Evolutionary conservation across 2,888 invertebrate species (phyloP), one percentile per base, ranked within the genome.

Genomic region (Sinotaia quadrata): DNA sequence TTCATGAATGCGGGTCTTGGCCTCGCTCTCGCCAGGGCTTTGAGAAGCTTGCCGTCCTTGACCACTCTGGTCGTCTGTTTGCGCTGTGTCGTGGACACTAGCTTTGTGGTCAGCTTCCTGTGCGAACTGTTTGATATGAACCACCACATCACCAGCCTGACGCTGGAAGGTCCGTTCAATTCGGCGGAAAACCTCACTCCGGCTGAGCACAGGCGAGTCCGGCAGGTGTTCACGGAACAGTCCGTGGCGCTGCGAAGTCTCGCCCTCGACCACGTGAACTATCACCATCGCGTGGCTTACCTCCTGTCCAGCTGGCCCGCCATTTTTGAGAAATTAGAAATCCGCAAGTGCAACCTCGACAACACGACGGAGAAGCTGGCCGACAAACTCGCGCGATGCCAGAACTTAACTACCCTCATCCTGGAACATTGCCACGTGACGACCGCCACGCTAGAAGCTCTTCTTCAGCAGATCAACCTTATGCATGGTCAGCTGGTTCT

Each of bases 131-230:
- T 76, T 37, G 71, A 73, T n/a, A 65, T 47, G n/a, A 72, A 73
- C 47, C 21, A 24, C 2, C 67, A 67, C 34, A 59, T 72, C 12
- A 67, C 69, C 41, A 71, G 62, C 33, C 54, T 76, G 21, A 68
- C 71, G 12, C 34, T 76, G 27, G 72, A 73, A 21, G 76, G 74
- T 0, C 76, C 76, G 0, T 69, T 76, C 61, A 76, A 76, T 61
- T 69, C 73, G 15, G 76, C 72, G 0, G 72, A 76, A 61, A 76
- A 76, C 51, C 62, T 75, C 31, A 67, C 74, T 12, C 61, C 57
- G 5, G 59, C 44, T 8, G 57, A 67, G 41, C 76, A 74, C 60
- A 66, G 60, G 34, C 47, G 69, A 12, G 71, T 76, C 0, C 29
- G 60, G 12, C 63, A 60, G 29, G 62, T 71, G 1, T 75, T 75